These are phyloP conservation scores for Mylabris phalerata DNA, from an alignment of 1,140 invertebrate species.

Conservation along the genomic window DNA sequence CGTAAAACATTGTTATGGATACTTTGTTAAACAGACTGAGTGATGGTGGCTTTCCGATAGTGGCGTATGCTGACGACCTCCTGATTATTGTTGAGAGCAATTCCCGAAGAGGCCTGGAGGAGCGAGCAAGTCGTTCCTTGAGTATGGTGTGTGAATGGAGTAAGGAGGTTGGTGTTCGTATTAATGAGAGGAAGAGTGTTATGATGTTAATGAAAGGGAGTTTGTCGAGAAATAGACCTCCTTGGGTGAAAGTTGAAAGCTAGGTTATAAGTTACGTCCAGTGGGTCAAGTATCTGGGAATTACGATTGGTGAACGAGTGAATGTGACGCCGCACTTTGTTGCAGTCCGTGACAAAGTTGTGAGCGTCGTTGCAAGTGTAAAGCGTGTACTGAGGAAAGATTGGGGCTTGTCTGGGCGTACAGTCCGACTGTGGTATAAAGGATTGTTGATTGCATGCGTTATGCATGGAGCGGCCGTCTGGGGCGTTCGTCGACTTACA, in stretches of 20 bases:
- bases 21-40: not conserved
- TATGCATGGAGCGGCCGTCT: too few relatives aligned
- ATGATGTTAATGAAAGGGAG: not conserved
- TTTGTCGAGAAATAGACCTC: not conserved
- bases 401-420: too few relatives aligned
- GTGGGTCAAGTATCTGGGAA: conserved; percentile 10
- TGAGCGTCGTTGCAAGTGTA: too few relatives aligned
- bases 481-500: too few relatives aligned
- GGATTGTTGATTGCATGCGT: not conserved
- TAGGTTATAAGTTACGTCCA: not conserved
- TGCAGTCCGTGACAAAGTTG: too few relatives aligned
- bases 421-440: too few relatives aligned
- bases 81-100: not conserved
- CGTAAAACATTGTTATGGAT: conserved; percentile 17
- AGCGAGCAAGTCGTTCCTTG: conserved; percentile 1
- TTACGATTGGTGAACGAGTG: too few relatives aligned
- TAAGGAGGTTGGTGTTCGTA: conserved; percentile 2
- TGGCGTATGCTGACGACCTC: conserved; percentile 1
- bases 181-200: conserved; percentile 10
- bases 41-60: too few relatives aligned
- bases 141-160: conserved; percentile 26
- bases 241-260: conserved; percentile 1
- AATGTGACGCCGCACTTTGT: too few relatives aligned
- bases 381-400: too few relatives aligned
- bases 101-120: conserved; percentile 22